phyloP scores from a whole-genome alignment of 2,888 invertebrate genomes.

The Melieria crassipennis region DNA sequence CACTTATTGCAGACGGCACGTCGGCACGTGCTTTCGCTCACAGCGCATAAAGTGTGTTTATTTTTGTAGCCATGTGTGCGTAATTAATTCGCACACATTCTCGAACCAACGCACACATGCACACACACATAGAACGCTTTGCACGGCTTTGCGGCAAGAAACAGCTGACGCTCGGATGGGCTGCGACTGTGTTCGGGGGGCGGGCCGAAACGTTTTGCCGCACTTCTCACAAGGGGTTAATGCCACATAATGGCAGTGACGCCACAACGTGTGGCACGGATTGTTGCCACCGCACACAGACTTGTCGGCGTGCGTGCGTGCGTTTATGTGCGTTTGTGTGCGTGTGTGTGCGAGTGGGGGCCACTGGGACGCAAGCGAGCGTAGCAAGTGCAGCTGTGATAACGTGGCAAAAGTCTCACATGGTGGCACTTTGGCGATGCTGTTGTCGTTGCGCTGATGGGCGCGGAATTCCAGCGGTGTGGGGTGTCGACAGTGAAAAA shows the following conservation, averaged over 20 bases:
- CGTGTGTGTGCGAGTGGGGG: neutral
- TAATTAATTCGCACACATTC: conserved; percentile 40
- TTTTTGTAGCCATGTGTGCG: conserved; percentile 41
- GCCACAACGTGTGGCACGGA: conserved; percentile 1
- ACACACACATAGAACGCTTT: neutral
- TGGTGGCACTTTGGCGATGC: too few relatives aligned
- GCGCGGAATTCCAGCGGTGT: too few relatives aligned
- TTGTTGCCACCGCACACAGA: conserved; percentile 2
- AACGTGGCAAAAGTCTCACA: conserved; percentile 43
- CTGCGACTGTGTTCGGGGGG: too few relatives aligned
- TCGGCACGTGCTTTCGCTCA: neutral
- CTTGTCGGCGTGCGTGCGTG: neutral
- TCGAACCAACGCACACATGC: conserved; percentile 23
- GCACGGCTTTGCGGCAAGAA: too few relatives aligned
- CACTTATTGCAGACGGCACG: neutral
- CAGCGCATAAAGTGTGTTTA: conserved; percentile 30
- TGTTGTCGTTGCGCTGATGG: too few relatives aligned
- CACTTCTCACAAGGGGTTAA: conserved; percentile 38
- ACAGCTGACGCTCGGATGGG: too few relatives aligned
- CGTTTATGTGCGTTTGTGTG: too few relatives aligned
- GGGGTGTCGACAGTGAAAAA: too few relatives aligned
- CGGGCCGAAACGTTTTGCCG: too few relatives aligned
- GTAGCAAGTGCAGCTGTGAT: conserved; percentile 48
- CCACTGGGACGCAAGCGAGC: conserved; percentile 25
- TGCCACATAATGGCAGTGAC: conserved; percentile 20